Evolutionary conservation across 2,888 invertebrate species (phyloP), one percentile per base, ranked within the genome.

Genomic region (Yponomeuta cagnagella): DNA sequence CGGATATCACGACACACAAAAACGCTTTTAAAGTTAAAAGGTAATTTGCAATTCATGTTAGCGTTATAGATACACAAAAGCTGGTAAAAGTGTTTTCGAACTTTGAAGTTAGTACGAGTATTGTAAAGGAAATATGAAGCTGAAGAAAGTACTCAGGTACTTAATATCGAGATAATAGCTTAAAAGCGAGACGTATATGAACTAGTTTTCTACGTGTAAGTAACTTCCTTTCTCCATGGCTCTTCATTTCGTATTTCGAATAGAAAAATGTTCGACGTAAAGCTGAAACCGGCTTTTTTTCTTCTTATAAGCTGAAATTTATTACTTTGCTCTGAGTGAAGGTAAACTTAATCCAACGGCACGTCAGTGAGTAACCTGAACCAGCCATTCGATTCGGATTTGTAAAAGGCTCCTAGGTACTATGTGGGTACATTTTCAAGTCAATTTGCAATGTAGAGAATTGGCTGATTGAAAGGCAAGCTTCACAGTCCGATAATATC

Each of bases 251-350:
- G n/a, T 68, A 48, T 68, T 52, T 68, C 52, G 30, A 52, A 12
- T 48, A 52, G 48, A 48, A 68, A 72, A 71, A 70, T 72, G 58
- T 70, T 73, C 69, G 66, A 66, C 63, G 68, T 65, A 63, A 71
- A 68, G 69, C 65, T 71, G 64, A 70, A 68, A 68, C 70, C 74
- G 75, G 15, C 74, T 80, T 77, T 81, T 81, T 77, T 81, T 70
- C 82, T 83, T 83, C 85, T 86, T 84, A 87, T 92, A 92, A 92
- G 91, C 91, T 90, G 91, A 90, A 89, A 91, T 92, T 92, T 91
- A 92, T 92, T 91, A 90, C 90, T 82, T 86, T 82, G 83, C 82
- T 79, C 78, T 88, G 87, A 91, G 90, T 87, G 89, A 89, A 86
- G 88, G 89, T 89, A 88, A 87, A 84, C 83, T 83, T 89, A 89